Percentiles rank a stretch among this genome's conserved stretches.
Conservation (phyloP, 2,797 vertebrate genomes). For the Sebastes hopkinsi region DNA sequence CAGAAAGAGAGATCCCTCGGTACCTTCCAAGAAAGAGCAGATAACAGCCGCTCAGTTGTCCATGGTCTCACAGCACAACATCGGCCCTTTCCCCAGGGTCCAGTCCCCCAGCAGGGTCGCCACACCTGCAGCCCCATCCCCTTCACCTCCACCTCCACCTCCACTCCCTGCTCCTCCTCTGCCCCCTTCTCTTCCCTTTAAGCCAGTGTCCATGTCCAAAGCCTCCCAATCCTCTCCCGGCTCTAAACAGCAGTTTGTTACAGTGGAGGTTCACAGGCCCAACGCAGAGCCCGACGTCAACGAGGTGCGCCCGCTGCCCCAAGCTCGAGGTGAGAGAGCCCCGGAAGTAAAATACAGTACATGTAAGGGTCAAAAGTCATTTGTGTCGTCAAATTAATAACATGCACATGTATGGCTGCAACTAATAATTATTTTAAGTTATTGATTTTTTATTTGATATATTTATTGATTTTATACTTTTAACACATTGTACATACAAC, state of each 20-base stretch:
- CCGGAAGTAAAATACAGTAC: too few species aligned
- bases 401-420: background rate
- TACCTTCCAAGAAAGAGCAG: slow-evolving; percentile 64
- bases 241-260: slow-evolving; percentile 90
- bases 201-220: slow-evolving; percentile 53
- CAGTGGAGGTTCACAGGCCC: slow-evolving; percentile 94
- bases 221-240: slow-evolving; percentile 50
- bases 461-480: background rate
- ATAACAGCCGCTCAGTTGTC: slow-evolving; percentile 82
- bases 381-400: background rate
- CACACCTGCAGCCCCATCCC: slow-evolving; percentile 50
- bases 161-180: slow-evolving; percentile 54
- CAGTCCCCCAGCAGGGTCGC: slow-evolving; percentile 86
- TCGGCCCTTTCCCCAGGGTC: slow-evolving; percentile 94
- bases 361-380: background rate
- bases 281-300: slow-evolving; percentile 96
- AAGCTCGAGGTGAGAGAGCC: slow-evolving; percentile 88
- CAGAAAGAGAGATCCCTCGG: slow-evolving; percentile 59
- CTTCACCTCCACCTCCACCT: slow-evolving; percentile 40
- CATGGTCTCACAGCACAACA: slow-evolving; percentile 83
- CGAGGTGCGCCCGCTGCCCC: slow-evolving; percentile 92
- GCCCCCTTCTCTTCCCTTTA: slow-evolving; percentile 50
- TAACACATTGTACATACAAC: too few species aligned
- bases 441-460: background rate
- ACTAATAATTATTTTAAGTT: background rate